Base-by-base conservation (phyloP, 2,797 vertebrate species). In the Bovichtus variegatus region DNA sequence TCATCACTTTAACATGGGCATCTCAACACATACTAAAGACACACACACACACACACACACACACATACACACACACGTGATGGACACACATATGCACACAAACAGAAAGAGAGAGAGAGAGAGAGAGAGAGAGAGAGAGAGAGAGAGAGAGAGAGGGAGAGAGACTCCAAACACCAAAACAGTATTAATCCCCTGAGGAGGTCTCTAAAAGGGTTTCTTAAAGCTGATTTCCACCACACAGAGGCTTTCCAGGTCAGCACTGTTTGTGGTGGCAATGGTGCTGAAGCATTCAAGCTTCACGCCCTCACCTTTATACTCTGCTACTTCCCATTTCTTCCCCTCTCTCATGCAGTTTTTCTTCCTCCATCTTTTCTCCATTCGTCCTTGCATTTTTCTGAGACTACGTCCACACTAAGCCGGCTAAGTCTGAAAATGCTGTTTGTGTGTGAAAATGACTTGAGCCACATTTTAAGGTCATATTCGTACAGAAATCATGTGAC, bases 191-290 rank as follows among this genome's bases (percentile, higher is more conserved):
- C 85, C 81, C 73, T 6, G 81, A 84, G 84, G 81, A 88, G 87
- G 88, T 78, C 89, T 89, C 79, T 91, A 89, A 92, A 89, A 89
- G 89, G 89, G 81, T 83, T 90, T 91, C 81, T 85, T 80, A 86
- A 88, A 90, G 87, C 89, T 91, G 81, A 88, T 90, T 91, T 89
- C 86, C 83, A 72, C 61, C 82, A 81, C 71, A 83, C 80, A 80
- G 46, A 87, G 73, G 72, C 80, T 91, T 90, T 91, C 78, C 88
- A 89, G 93, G 92, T 93, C 91, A 91, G 76, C 89, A 80, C 77
- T 92, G 90, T 91, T 92, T 91, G 88, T 80, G 88, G 84, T 83
- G 81, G 75, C 71, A 51, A 47, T 76, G 82, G 79, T 71, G 84
- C 84, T 69, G 84, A 85, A 87, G 91, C 90, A 60, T 92, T 92